These are phyloP conservation scores for Sapayoa aenigma DNA, from an alignment of 2,113 vertebrate species.

Conservation along the genomic window DNA sequence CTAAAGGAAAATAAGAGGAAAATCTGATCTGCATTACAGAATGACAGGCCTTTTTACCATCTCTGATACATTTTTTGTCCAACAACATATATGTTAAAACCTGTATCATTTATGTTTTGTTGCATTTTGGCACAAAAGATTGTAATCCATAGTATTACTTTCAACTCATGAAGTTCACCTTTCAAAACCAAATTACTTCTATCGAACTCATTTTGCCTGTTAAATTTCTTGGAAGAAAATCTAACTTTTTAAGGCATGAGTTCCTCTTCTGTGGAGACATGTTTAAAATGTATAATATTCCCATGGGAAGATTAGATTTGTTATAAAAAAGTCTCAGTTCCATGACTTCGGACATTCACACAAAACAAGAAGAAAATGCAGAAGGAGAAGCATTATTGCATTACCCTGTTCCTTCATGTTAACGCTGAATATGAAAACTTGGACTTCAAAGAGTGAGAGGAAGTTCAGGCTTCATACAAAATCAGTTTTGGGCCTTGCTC, in stretches of 20 bases:
- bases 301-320: background rate
- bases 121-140: background rate
- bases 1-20: background rate
- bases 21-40: background rate
- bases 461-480: constrained; percentile 51
- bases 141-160: background rate
- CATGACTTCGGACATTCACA: background rate
- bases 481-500: background rate
- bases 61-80: background rate
- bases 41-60: background rate
- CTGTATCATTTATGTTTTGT: background rate
- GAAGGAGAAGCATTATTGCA: background rate
- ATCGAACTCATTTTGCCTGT: background rate
- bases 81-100: background rate
- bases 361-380: background rate
- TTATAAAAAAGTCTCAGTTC: background rate
- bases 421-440: background rate
- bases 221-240: background rate
- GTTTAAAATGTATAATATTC: background rate
- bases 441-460: background rate
- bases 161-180: background rate
- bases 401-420: background rate
- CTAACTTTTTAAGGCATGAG: background rate
- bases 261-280: background rate
- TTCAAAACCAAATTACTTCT: background rate